Base-by-base conservation (phyloP, 2,113 vertebrate genomes). In the Crotalus tigris region DNA sequence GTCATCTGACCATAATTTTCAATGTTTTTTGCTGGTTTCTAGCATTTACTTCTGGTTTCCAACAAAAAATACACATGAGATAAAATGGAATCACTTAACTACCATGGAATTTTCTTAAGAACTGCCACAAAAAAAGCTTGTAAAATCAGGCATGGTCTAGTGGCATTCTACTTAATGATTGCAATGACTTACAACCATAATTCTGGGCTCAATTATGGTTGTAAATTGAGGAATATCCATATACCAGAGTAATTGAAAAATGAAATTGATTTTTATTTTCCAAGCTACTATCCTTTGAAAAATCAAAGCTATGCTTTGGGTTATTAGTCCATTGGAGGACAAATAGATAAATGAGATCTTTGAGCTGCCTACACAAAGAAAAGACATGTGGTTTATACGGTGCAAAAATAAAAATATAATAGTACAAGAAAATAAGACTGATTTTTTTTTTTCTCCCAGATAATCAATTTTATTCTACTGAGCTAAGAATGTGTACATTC, bases 381-480 rank as follows among this genome's bases (percentile, higher is more conserved):
- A 90, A 49, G 33, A 0, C 0, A 0, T 49, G 17, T 46, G 17
- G 12, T 87, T 26, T 39, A 44, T 81, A 19, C 8, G 15, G 69
- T 39, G 15, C 64, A 54, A 29, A 0, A 2, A 29, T 81, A 54
- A 55, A 46, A 86, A 0, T 12, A 29, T 9, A 39, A 44, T 46
- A 46, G 0, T 64, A 75, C 26, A 49, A 90, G 46, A 86, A 87
- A 33, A 61, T 85, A 53, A 89, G 12, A 1, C 59, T 11, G 54
- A 3, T 55, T 55, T 33, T 91, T 94, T 94, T 93, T 94, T 91
- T 94, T 93, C 91, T 94, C 29, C 87, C 55, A 33, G 13, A 91
- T 29, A 51, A 93, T 33, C 95, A 33, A 5, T 17, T 95, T 92
- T 90, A 64, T 61, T 86, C 49, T 92, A 90, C 19, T 75, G 23